Conservation (phyloP, 2,888 invertebrate genomes). For the Pristionchus entomophagus region DNA sequence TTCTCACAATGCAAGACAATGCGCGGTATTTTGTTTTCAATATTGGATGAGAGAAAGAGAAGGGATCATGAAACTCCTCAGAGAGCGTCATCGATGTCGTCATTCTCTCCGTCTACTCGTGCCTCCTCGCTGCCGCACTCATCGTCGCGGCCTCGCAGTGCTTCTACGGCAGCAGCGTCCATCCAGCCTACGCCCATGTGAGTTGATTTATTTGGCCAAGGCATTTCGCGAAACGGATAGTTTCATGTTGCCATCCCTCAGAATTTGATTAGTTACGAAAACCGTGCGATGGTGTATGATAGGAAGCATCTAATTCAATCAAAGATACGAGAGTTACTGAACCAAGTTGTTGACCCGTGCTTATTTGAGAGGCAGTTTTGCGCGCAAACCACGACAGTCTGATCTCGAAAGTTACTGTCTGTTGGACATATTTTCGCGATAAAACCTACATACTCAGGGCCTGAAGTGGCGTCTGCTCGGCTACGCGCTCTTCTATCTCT, state of each 20-base stretch:
- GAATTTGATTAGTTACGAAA: background rate
- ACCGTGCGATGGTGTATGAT: background rate
- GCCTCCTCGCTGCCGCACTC: slow-evolving; percentile 55
- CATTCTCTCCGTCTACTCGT: slow-evolving; percentile 58
- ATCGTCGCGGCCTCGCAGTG: slow-evolving; percentile 60
- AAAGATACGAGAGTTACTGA: too few relatives aligned
- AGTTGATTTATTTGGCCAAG: too few relatives aligned
- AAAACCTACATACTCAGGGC: slow-evolving; percentile 28
- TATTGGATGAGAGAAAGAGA: too few relatives aligned
- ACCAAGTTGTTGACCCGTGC: too few relatives aligned
- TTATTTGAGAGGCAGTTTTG: background rate
- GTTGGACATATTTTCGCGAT: too few relatives aligned
- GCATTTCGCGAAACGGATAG: background rate
- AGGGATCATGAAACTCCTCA: too few relatives aligned
- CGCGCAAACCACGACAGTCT: too few relatives aligned
- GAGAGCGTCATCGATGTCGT: slow-evolving; percentile 44
- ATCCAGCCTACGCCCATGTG: background rate
- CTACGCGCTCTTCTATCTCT: slow-evolving; percentile 63
- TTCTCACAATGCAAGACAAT: too few relatives aligned
- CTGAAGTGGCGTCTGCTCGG: slow-evolving; percentile 53
- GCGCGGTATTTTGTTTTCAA: too few relatives aligned
- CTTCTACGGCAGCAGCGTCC: slow-evolving; percentile 53
- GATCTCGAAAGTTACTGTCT: too few relatives aligned
- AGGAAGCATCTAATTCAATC: too few relatives aligned
- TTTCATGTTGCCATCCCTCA: too few relatives aligned